phyloP scores from a whole-genome alignment of 2,113 vertebrate genomes.

The Indri indri region DNA sequence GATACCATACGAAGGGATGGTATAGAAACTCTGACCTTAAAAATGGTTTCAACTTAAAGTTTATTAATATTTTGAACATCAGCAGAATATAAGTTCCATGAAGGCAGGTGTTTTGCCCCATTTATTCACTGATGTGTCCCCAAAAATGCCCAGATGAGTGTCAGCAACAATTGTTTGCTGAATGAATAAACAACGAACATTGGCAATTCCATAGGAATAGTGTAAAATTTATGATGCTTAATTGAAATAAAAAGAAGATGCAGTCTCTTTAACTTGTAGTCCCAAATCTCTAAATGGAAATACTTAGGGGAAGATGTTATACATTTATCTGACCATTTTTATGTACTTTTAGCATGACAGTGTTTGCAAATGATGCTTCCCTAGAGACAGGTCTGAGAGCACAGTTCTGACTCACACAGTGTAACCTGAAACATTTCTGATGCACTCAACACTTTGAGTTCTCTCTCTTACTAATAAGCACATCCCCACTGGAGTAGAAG shows the following conservation, averaged over 20 bases:
- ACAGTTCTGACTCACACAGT: neutral
- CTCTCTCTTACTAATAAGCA: neutral
- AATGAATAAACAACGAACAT: neutral
- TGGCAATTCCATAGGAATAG: neutral
- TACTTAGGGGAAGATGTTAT: neutral
- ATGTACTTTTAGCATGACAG: neutral
- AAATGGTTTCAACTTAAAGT: neutral
- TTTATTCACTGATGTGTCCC: neutral
- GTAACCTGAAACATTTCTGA: neutral
- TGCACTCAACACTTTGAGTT: neutral
- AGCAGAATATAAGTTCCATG: neutral
- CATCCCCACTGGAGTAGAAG: neutral
- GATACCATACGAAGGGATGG: neutral
- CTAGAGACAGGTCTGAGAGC: neutral
- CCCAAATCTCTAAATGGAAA: neutral
- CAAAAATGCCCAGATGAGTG: neutral
- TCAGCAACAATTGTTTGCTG: neutral
- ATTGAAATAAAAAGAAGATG: neutral
- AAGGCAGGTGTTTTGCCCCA: neutral
- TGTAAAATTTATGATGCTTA: neutral
- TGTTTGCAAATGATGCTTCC: conserved; percentile 35
- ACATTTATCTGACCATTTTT: neutral
- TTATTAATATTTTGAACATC: neutral
- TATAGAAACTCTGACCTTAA: neutral
- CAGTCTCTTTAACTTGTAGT: neutral